These are phyloP conservation scores for Trichomalopsis sarcophagae DNA, from an alignment of 1,140 invertebrate genomes.

Conservation along the genomic window DNA sequence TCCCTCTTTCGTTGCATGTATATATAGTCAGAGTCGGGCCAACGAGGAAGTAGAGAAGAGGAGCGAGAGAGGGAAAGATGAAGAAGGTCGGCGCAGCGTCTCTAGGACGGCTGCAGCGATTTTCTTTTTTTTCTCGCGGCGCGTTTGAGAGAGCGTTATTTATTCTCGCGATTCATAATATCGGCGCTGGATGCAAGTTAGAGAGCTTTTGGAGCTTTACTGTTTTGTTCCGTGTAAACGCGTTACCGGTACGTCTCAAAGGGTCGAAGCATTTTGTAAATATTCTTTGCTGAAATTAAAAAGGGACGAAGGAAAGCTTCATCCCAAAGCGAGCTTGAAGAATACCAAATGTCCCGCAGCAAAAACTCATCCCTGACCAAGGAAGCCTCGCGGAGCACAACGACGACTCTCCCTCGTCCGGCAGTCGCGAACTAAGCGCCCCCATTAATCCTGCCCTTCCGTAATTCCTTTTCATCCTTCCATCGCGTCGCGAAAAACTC, in stretches of 20 bases:
- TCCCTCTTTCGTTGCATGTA: not conserved
- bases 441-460: not conserved
- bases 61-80: not conserved
- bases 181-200: not conserved
- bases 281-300: too few species aligned
- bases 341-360: too few species aligned
- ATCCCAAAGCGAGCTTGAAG: too few species aligned
- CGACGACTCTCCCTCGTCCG: not conserved
- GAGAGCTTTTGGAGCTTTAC: too few species aligned
- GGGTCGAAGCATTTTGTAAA: too few species aligned
- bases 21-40: not conserved
- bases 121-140: conserved; percentile 1
- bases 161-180: not conserved
- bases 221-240: too few species aligned
- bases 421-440: not conserved
- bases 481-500: not conserved
- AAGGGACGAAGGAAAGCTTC: too few species aligned
- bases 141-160: conserved; percentile 7
- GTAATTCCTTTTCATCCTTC: conserved; percentile 4
- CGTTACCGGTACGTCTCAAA: too few species aligned
- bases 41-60: conserved; percentile 6
- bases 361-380: not conserved
- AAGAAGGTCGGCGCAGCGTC: conserved; percentile 12
- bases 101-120: conserved; percentile 5
- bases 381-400: not conserved